A percentile compares a stretch with the other conserved stretches of the same genome.
Conservation (phyloP, 2,888 invertebrate genomes). For the Drosophila stalkeri region DNA sequence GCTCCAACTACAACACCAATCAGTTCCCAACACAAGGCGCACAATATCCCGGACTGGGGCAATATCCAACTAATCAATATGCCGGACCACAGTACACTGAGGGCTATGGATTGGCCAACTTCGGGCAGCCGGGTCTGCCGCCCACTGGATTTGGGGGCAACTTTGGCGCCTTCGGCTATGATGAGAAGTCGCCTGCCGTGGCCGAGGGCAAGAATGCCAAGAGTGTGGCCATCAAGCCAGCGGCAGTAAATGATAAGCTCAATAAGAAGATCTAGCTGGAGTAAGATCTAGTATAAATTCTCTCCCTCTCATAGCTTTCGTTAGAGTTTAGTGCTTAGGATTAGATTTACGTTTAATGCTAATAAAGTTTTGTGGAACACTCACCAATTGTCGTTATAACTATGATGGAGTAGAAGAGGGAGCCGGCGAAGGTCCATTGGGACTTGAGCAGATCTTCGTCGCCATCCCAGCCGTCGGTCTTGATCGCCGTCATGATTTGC, state of each 20-base stretch:
- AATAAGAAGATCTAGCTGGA: conserved; percentile 60
- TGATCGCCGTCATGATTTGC: conserved; percentile 92
- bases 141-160: conserved; percentile 47
- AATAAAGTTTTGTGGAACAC: conserved; percentile 75
- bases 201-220: conserved; percentile 75
- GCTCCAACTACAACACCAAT: conserved; percentile 44
- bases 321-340: conserved; percentile 46
- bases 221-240: conserved; percentile 35
- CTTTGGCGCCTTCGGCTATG: conserved; percentile 59
- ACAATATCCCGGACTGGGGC: conserved; percentile 63
- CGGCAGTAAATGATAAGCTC: conserved; percentile 71
- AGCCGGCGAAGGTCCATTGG: conserved; percentile 95
- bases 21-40: conserved; percentile 44
- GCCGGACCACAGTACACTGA: conserved; percentile 72
- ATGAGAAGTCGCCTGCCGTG: conserved; percentile 60
- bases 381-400: conserved; percentile 98
- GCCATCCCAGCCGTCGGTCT: conserved; percentile 96
- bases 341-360: conserved; percentile 43
- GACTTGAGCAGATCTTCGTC: conserved; percentile 88
- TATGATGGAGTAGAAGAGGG: conserved; percentile 97
- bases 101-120: conserved; percentile 72
- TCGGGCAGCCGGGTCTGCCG: conserved; percentile 49
- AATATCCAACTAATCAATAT: conserved; percentile 53
- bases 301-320: conserved; percentile 11
- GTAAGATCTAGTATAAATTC: not conserved